phyloP scores from a whole-genome alignment of 2,888 invertebrate species.

The Gryllus longicercus region DNA sequence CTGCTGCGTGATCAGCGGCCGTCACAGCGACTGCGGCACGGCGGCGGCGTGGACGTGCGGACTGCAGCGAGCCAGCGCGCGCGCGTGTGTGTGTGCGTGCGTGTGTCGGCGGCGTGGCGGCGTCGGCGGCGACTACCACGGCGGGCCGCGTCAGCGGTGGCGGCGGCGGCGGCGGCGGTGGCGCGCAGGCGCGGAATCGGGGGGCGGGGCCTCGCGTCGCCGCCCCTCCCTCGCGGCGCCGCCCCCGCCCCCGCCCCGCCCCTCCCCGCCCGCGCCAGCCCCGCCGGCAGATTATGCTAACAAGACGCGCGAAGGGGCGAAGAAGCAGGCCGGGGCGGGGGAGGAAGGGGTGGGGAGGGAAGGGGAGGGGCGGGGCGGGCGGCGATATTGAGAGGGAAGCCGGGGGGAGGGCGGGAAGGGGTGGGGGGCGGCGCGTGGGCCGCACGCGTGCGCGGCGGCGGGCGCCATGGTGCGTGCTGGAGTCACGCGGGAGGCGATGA shows the following conservation, averaged over 20 bases:
- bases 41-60: neutral
- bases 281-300: neutral
- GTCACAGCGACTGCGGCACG: too few relatives aligned
- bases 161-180: neutral
- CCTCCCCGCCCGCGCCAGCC: neutral
- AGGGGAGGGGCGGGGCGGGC: conserved; percentile 17
- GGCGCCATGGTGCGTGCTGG: neutral
- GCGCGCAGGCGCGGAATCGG: neutral
- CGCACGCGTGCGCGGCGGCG: neutral
- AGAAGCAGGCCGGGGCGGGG: neutral
- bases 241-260: neutral
- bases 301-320: conserved; percentile 18
- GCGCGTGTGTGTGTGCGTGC: too few relatives aligned
- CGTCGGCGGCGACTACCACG: neutral
- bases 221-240: neutral
- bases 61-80: too few relatives aligned
- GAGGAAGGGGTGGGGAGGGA: conserved; percentile 4
- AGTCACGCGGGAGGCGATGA: too few relatives aligned
- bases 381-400: neutral
- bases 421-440: neutral
- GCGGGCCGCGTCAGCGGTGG: neutral
- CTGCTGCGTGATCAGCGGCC: neutral
- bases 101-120: neutral
- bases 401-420: neutral
- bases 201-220: neutral